Percentiles rank a stretch among this genome's conserved stretches.
These are phyloP conservation scores for Marcusenius ussheri DNA, from an alignment of 2,113 vertebrate species.

Conservation along the genomic window DNA sequence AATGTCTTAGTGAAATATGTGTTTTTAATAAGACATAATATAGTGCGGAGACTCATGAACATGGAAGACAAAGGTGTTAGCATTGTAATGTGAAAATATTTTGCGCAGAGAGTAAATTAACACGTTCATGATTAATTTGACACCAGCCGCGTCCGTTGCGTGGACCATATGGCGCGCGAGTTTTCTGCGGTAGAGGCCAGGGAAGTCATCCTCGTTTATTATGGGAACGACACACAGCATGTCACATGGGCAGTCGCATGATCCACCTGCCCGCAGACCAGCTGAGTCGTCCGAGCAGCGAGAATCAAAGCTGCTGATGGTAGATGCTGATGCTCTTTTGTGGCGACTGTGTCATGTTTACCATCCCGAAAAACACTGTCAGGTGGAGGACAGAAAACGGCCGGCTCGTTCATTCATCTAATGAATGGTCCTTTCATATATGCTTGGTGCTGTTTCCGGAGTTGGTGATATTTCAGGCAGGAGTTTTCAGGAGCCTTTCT, in stretches of 20 bases:
- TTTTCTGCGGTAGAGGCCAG: not conserved
- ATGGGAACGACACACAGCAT: not conserved
- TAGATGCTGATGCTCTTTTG: not conserved
- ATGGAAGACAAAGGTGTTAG: slow-evolving; percentile 3
- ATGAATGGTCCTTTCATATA: not conserved
- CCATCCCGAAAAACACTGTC: not conserved
- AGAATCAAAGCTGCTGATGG: too few relatives aligned
- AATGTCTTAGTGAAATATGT: not conserved
- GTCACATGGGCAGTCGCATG: not conserved
- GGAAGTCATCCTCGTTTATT: not conserved
- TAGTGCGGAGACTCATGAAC: not conserved
- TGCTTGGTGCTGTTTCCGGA: not conserved
- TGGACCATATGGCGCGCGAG: not conserved
- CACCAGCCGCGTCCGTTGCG: not conserved
- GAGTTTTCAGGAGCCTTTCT: not conserved
- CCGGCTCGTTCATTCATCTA: not conserved
- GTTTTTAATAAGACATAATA: not conserved
- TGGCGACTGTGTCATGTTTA: not conserved
- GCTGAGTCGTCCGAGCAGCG: not conserved
- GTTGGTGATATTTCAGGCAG: not conserved
- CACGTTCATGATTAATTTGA: not conserved
- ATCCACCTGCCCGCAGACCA: not conserved
- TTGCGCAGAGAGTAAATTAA: not conserved
- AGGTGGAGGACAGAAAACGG: not conserved
- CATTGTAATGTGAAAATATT: not conserved